Base-by-base conservation (phyloP, 2,113 vertebrate genomes). In the Elanoides forficatus region DNA sequence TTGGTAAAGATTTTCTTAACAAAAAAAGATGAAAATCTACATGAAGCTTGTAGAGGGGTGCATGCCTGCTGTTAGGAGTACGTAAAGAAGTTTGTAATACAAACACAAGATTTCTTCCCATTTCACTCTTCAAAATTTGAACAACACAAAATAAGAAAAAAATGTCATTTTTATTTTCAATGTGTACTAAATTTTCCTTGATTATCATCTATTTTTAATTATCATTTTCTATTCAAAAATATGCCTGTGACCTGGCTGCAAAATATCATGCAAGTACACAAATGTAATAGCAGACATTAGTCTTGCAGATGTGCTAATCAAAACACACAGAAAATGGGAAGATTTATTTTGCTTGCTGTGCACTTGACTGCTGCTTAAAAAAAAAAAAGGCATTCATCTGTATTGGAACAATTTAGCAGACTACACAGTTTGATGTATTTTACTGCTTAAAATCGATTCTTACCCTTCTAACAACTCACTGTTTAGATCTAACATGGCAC, bases 371-470 rank as follows among this genome's bases (percentile, higher is more conserved):
- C n/a, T 87, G 36, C 52, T 93, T 38, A 3, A 55, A 68, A 80
- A 42, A 72, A 59, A 60, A 59, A 67, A 60, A 55, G 4, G 5
- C 42, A 81, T 79, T 93, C 4, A 79, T 84, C 76, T 87, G 21
- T 63, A 82, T 65, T 59, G 26, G 66, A 86, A 53, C 70, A 93
- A 87, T 91, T 75, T 75, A 94, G 50, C 20, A 58, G 40, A 50
- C 65, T 85, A 60, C 32, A 75, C 5, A 27, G 29, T 66, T 65
- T 80, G 58, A 93, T 93, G 27, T 42, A 67, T 94, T 91, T 95
- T 87, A 70, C 45, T 55, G 48, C 65, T 94, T 91, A 73, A 91
- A 97, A 95, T 70, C 70, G 36, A 75, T 96, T 85, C 81, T 65
- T 80, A 66, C 34, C 29, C 72, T 65, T 72, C 27, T 87, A 81